phyloP scores from a whole-genome alignment of 2,888 invertebrate genomes.

The Myopa testacea region DNA sequence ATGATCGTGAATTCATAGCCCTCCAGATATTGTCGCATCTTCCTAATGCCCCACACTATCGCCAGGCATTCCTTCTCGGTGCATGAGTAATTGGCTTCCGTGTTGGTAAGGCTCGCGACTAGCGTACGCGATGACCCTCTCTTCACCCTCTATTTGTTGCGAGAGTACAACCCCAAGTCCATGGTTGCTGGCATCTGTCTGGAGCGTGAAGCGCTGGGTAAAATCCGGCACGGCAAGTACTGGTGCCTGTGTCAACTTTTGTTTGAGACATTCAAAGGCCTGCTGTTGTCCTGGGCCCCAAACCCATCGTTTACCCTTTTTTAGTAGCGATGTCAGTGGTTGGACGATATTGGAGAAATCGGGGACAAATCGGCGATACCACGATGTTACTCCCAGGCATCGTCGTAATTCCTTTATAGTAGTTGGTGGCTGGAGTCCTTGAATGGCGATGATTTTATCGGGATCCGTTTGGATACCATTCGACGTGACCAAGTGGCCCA shows the following conservation, averaged over 20 bases:
- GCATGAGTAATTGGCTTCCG: no score
- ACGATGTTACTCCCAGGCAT: not conserved
- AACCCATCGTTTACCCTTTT: constrained; percentile 19
- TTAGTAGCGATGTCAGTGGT: constrained; percentile 5
- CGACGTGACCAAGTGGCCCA: not conserved
- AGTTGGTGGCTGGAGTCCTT: constrained; percentile 8
- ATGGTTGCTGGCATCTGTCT: constrained; percentile 18
- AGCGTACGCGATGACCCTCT: no score
- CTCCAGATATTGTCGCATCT: no score
- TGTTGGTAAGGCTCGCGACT: no score
- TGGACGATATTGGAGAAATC: not conserved
- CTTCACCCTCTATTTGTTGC: not conserved
- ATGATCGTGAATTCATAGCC: no score
- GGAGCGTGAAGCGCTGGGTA: not conserved
- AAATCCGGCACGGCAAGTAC: not conserved
- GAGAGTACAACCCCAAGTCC: constrained; percentile 9
- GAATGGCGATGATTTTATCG: not conserved
- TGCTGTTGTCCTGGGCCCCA: not conserved
- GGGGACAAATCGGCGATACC: constrained; percentile 21
- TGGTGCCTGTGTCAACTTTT: not conserved
- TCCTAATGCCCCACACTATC: no score
- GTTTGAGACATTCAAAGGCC: constrained; percentile 4
- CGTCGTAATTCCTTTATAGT: not conserved
- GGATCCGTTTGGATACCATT: constrained; percentile 4
- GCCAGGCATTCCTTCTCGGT: no score